Conservation (phyloP, 2,888 invertebrate species). For the Pollenia amentaria region DNA sequence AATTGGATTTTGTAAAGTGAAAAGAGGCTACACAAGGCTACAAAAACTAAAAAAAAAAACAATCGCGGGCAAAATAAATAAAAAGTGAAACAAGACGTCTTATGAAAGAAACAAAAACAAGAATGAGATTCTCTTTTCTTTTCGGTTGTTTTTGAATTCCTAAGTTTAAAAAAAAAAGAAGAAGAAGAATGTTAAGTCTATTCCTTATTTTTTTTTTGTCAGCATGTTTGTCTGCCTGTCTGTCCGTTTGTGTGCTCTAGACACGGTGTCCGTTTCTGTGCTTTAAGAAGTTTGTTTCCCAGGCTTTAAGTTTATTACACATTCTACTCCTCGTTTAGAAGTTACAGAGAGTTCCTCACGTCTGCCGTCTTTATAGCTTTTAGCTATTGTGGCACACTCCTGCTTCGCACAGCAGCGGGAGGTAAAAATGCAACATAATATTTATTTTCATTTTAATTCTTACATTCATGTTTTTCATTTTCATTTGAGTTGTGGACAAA, state of each 20-base stretch:
- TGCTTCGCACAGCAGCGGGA: conserved; percentile 68
- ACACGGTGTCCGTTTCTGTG: conserved; percentile 70
- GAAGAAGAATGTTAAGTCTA: conserved; percentile 56
- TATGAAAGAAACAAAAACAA: conserved; percentile 36
- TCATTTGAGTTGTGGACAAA: conserved; percentile 47
- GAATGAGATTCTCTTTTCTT: conserved; percentile 53
- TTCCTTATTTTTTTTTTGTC: conserved; percentile 35
- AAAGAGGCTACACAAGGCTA: not conserved
- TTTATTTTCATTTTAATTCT: conserved; percentile 70
- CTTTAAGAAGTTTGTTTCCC: conserved; percentile 67
- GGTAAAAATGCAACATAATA: conserved; percentile 72
- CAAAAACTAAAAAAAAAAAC: not conserved
- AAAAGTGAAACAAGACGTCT: conserved; percentile 57
- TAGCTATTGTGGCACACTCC: conserved; percentile 72
- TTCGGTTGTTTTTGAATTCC: conserved; percentile 60
- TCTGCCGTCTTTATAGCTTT: conserved; percentile 31
- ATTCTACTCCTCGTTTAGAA: conserved; percentile 38
- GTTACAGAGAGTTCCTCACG: conserved; percentile 9
- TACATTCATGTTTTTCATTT: conserved; percentile 65
- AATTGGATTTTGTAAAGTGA: conserved; percentile 59
- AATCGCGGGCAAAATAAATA: conserved; percentile 49
- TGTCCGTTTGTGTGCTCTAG: conserved; percentile 43
- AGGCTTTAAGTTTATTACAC: conserved; percentile 61
- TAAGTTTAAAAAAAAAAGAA: conserved; percentile 13
- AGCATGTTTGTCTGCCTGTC: conserved; percentile 41